Percentiles rank a stretch among this genome's conserved stretches.
Evolutionary conservation across 2,888 invertebrate genomes (phyloP).

Genomic region (Rhingia rostrata): DNA sequence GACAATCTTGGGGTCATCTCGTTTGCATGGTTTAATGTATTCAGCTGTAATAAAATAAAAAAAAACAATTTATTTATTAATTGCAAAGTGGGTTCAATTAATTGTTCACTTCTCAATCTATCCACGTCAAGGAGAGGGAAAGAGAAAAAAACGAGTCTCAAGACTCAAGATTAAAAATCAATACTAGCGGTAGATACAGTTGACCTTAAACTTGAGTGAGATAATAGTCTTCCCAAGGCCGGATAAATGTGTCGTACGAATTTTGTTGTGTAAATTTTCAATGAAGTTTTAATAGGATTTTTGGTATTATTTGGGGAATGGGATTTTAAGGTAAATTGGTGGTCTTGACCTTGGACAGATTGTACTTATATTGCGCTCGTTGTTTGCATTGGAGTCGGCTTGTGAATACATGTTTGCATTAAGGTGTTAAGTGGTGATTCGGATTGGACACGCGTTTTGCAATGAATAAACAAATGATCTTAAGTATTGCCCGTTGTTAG

Average conservation of each 20-base stretch:
- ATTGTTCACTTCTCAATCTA: background rate
- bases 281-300: background rate
- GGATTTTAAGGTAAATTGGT: slow-evolving; percentile 23
- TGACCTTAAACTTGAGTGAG: slow-evolving; percentile 63
- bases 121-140: too few relatives aligned
- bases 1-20: slow-evolving; percentile 85
- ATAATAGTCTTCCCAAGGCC: slow-evolving; percentile 4
- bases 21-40: slow-evolving; percentile 88
- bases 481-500: too few relatives aligned
- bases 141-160: too few relatives aligned
- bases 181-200: slow-evolving; percentile 2
- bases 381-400: slow-evolving; percentile 31
- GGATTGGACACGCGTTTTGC: background rate
- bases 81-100: slow-evolving; percentile 16
- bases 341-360: slow-evolving; percentile 59
- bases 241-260: background rate
- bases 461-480: background rate
- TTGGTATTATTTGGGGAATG: background rate
- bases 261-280: background rate
- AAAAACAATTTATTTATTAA: slow-evolving; percentile 24
- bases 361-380: background rate
- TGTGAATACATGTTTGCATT: slow-evolving; percentile 25
- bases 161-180: slow-evolving; percentile 1
- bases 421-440: slow-evolving; percentile 26
- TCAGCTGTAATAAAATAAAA: slow-evolving; percentile 83